Evolutionary conservation across 2,888 invertebrate genomes (phyloP).

Genomic region (Cosmia pyralina): DNA sequence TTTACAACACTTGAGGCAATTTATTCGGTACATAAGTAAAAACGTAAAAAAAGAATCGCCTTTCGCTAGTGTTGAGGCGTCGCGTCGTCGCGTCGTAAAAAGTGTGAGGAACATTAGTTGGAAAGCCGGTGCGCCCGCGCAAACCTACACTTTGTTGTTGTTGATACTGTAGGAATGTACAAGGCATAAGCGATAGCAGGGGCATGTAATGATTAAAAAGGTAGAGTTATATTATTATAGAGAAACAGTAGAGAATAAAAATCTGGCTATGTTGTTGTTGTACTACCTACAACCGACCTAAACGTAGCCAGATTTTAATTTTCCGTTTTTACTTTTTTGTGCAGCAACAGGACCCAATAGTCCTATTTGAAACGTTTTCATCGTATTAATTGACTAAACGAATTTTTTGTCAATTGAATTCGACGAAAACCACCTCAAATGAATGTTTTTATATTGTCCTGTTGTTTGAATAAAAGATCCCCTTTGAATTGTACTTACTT

Average conservation of each 20-base stretch:
- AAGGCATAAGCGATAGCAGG: constrained; percentile 39
- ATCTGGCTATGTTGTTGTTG: background rate
- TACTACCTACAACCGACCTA: background rate
- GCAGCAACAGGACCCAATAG: background rate
- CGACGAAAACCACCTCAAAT: background rate
- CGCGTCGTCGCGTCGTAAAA: constrained; percentile 60
- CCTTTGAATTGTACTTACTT: background rate
- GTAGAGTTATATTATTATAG: background rate
- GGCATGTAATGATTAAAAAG: background rate
- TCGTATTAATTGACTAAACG: background rate
- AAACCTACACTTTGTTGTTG: constrained; percentile 48
- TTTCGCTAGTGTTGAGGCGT: constrained; percentile 62
- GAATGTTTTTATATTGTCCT: background rate
- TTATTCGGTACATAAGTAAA: constrained; percentile 27
- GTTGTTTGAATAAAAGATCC: background rate
- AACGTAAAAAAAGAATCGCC: constrained; percentile 45
- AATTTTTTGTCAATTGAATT: background rate
- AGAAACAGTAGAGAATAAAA: background rate
- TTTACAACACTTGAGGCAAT: constrained; percentile 22
- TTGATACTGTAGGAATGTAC: constrained; percentile 30
- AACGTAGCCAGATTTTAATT: background rate
- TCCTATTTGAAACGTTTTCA: background rate
- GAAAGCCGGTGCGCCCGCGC: constrained; percentile 70
- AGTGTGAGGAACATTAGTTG: constrained; percentile 66
- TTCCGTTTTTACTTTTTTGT: background rate